Evolutionary conservation across 2,888 invertebrate species (phyloP), one percentile per base, ranked within the genome.

Genomic region (Drosophila demipolita): DNA sequence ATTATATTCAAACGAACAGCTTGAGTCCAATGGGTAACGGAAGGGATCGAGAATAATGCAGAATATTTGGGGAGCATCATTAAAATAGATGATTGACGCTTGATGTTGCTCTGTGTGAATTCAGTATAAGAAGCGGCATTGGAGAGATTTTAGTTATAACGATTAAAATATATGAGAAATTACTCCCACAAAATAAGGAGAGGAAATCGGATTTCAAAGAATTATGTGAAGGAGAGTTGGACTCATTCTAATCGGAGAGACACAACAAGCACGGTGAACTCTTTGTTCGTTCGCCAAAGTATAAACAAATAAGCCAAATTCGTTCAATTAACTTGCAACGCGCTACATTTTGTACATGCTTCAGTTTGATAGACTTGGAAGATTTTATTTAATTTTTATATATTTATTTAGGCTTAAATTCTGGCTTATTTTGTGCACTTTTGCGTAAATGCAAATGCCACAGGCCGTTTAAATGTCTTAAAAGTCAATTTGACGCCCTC

Each of bases 401-500:
- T 45, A 45, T 45, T 45, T 15, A 45, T 45, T 45, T 1, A 23
- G 45, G 15, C 20, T 15, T 15, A 20, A 15, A 20, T 48, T 17
- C 20, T 3, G 29, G 12, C 20, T 17, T 12, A 12, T 23, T 32
- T 23, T 48, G 36, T 48, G 49, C 15, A 49, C 49, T 23, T 49
- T 45, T 58, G 58, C 42, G 45, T 15, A n/a, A 48, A 32, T 12
- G 50, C 55, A 65, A 58, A 52, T 38, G 36, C 48, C 58, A 12
- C 48, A 58, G 55, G 50, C 55, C 26, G 48, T 70, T 70, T 59
- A 11, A 40, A 54, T 52, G 63, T 50, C 38, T 15, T 58, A 61
- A 61, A 26, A 42, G 73, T 78, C 78, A 75, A 75, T 77, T 75
- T 50, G 32, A 33, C 33, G 23, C 42, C 23, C 54, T 50, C 48